Percentiles rank a stretch among this genome's conserved stretches.
Evolutionary conservation across 2,797 vertebrate genomes (phyloP).

Genomic region (Clamator glandarius): DNA sequence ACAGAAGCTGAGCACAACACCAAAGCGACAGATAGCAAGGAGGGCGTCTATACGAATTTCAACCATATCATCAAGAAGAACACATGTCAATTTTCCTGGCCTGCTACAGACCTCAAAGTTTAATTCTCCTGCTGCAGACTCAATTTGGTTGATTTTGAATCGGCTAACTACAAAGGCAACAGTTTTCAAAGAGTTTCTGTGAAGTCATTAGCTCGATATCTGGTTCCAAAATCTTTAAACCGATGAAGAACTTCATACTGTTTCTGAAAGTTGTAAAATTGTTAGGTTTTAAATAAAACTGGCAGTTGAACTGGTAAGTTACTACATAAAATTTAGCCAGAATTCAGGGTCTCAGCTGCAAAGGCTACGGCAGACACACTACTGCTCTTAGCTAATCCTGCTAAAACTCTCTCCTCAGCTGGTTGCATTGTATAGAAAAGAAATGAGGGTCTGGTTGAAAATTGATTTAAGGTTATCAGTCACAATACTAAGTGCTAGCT

Average conservation of each 20-base stretch:
- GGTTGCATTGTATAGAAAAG: background rate
- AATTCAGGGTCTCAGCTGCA: background rate
- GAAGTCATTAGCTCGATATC: background rate
- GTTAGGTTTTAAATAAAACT: background rate
- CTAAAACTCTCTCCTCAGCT: background rate
- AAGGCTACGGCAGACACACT: background rate
- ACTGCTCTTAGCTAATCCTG: background rate
- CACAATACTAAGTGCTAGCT: background rate
- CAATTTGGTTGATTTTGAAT: background rate
- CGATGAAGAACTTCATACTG: background rate
- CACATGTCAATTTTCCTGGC: background rate
- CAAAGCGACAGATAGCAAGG: background rate
- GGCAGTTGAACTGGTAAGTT: background rate
- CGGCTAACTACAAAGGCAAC: background rate
- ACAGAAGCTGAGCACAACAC: background rate
- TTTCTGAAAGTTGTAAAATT: background rate
- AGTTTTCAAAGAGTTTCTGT: background rate
- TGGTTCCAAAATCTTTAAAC: background rate
- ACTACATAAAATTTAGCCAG: background rate
- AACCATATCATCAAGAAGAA: background rate
- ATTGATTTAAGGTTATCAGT: background rate
- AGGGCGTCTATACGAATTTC: background rate
- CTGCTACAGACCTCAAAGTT: background rate
- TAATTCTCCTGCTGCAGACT: background rate
- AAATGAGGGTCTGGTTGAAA: background rate